A percentile compares a stretch with the other conserved stretches of the same genome.
These are phyloP conservation scores for Craterocephalus amniculus DNA, from an alignment of 2,797 vertebrate species.

Conservation along the genomic window DNA sequence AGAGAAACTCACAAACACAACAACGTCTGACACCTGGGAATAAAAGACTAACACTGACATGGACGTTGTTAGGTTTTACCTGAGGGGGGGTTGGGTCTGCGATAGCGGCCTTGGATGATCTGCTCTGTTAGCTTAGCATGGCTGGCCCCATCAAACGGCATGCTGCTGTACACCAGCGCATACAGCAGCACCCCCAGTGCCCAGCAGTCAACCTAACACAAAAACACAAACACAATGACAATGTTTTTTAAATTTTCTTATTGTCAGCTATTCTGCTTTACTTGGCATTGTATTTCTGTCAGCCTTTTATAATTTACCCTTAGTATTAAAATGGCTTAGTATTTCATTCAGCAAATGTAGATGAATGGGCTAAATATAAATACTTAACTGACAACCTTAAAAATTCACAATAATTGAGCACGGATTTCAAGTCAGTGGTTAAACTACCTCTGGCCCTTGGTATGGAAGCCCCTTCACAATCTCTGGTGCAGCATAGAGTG, in stretches of 20 bases:
- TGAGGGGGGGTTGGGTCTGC: conserved; percentile 83
- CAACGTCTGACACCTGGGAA: neutral
- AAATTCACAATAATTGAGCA: neutral
- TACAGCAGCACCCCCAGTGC: conserved; percentile 87
- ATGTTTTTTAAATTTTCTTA: neutral
- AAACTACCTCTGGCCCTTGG: conserved; percentile 84
- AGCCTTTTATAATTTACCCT: neutral
- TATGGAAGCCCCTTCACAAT: conserved; percentile 87
- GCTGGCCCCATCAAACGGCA: conserved; percentile 86
- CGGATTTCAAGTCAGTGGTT: neutral
- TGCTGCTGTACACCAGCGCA: conserved; percentile 85
- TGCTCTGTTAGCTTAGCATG: conserved; percentile 83
- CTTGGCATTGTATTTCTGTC: neutral
- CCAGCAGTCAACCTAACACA: conserved; percentile 88
- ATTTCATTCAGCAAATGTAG: neutral
- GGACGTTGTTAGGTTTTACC: conserved; percentile 64
- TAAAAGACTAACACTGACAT: neutral
- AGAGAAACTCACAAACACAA: neutral
- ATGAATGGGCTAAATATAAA: no score
- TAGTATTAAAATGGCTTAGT: neutral
- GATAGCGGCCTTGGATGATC: conserved; percentile 84
- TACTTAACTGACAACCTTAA: no score
- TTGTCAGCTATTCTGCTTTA: no score
- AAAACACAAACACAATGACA: conserved; percentile 27
- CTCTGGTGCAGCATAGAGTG: conserved; percentile 86